Evolutionary conservation across 2,888 invertebrate genomes (phyloP), one percentile per base, ranked within the genome.

Genomic region (Microchrysa polita): DNA sequence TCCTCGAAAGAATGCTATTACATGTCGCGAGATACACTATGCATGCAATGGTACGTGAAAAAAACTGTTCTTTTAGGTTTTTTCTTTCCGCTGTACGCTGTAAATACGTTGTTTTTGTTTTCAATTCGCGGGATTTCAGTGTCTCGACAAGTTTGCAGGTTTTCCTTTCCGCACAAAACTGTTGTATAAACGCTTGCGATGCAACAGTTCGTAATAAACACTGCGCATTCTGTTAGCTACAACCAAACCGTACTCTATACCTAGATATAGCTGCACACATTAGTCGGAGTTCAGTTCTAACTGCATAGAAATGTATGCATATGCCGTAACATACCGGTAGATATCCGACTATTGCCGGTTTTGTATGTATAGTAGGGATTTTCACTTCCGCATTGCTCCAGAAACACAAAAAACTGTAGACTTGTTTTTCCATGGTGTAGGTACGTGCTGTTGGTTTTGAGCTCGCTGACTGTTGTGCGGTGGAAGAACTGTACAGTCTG

Each of bases 331-430:
- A 10, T 14, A 52, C 52, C 16, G 16, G 27, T 34, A 5, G 27
- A 34, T 52, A 40, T 34, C 61, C 40, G 16, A 9, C 61, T 7
- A 22, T 12, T 23, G 23, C 5, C n/a, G 59, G n/a, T 59, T 27
- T 61, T 34, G 27, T 34, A 61, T 34, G 27, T 34, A 61, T n/a
- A 5, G 27, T 7, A 2, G 27, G 27, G 7, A 7, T 34, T 52
- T 83, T 83, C 82, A 84, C 84, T 84, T 84, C 83, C 83, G 83
- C 83, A 84, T 84, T 84, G 83, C 83, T 84, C 82, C 82, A 82
- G 82, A 83, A 81, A 82, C 78, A 80, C 79, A 79, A 78, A 79
- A 77, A 78, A 61, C 5, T 18, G 61, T 34, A 40, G n/a, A 34
- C 34, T 18, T 18, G 57, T 34, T 34, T 34, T 34, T n/a, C n/a